Evolutionary conservation across 2,113 vertebrate genomes (phyloP).

Genomic region (Siniperca chuatsi): DNA sequence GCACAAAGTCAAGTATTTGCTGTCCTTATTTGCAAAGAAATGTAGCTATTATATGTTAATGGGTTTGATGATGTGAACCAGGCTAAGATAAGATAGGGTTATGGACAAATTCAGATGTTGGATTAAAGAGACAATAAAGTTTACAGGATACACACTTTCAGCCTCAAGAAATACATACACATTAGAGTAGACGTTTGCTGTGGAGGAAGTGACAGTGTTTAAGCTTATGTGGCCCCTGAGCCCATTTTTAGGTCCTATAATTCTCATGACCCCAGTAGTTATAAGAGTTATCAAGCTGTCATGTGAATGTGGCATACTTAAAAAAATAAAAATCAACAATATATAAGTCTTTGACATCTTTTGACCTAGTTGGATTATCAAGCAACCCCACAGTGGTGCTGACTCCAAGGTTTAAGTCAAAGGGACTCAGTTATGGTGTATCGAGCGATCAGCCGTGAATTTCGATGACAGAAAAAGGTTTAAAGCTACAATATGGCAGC

Average conservation of each 20-base stretch:
- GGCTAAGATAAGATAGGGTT: neutral
- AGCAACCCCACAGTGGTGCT: neutral
- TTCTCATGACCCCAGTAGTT: slow-evolving; percentile 3
- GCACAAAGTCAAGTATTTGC: slow-evolving; percentile 16
- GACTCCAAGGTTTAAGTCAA: neutral
- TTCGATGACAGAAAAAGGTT: slow-evolving; percentile 27
- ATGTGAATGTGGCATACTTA: neutral
- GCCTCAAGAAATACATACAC: neutral
- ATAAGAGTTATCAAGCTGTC: neutral
- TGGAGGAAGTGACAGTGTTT: neutral
- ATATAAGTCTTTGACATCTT: neutral
- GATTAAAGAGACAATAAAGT: neutral
- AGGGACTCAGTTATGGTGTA: neutral
- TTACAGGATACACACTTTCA: too few species aligned
- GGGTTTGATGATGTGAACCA: neutral
- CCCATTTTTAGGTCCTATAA: neutral
- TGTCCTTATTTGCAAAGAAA: neutral
- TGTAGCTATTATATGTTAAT: neutral
- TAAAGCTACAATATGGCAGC: slow-evolving; percentile 62
- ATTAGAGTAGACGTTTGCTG: neutral
- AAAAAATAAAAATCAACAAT: too few species aligned
- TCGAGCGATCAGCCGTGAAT: neutral
- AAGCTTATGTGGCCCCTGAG: neutral
- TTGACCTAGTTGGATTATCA: neutral
- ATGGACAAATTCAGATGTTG: neutral